Evolutionary conservation across 2,888 invertebrate species (phyloP), one percentile per base, ranked within the genome.

Genomic region (Fragum sueziense): DNA sequence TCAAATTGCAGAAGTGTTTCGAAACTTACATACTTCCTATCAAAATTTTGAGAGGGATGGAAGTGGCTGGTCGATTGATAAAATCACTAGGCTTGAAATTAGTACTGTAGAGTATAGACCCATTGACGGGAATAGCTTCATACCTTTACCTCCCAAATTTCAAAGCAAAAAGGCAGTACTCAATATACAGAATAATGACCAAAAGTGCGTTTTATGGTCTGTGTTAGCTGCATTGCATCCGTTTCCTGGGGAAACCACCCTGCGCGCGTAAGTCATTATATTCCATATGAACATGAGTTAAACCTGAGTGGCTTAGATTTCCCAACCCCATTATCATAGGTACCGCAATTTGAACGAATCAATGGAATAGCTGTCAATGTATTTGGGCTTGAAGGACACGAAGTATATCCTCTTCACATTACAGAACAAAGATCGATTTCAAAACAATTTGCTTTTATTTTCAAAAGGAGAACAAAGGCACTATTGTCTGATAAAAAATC

Each of bases 131-230:
- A n/a, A n/a, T n/a, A n/a, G n/a, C n/a, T n/a, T n/a, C n/a, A n/a
- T n/a, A n/a, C n/a, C n/a, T n/a, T n/a, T n/a, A n/a, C n/a, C n/a
- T n/a, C n/a, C n/a, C n/a, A n/a, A n/a, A n/a, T n/a, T 71, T 22
- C 47, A 69, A 34, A 75, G 74, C 17, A 67, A 72, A 34, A 68
- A 75, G n/a, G 57, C 79, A 1, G 72, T 82, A 7, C 54, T 85
- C 4, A 80, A 82, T 73, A 78, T 81, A 25, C 59, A 75, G 67
- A 76, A 81, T 72, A n/a, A 33, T 22, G 77, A 81, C 41, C 73
- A 84, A 14, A 84, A 70, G 52, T 70, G 76, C 37, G 77, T 81
- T 54, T 14, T 72, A 11, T 81, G 77, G 76, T 61, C 70, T 34
- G 68, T 81, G 0, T n/a, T 81, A 9, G 75, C 72, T 25, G 37